phyloP scores from a whole-genome alignment of 2,888 invertebrate genomes.

The Agriopis aurantiaria region DNA sequence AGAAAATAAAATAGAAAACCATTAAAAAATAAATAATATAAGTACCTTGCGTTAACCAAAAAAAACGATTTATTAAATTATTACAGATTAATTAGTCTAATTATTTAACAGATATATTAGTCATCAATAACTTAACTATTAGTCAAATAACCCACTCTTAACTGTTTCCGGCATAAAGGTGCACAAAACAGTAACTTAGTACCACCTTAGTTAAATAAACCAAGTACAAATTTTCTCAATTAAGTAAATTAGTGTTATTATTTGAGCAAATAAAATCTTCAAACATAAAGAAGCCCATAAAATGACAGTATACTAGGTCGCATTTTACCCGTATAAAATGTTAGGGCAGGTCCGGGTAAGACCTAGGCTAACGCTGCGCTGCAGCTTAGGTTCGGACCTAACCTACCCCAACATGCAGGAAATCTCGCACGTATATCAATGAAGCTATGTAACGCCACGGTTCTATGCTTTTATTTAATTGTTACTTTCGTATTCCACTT shows the following conservation, averaged over 20 bases:
- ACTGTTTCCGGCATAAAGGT: no score
- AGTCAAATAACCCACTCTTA: no score
- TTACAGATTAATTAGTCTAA: no score
- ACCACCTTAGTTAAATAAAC: no score
- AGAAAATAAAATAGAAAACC: no score
- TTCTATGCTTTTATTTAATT: not conserved
- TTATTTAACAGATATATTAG: no score
- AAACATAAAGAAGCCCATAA: constrained; percentile 9
- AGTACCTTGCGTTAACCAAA: no score
- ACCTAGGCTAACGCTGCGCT: constrained; percentile 19
- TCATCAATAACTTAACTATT: no score
- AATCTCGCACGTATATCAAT: constrained; percentile 2
- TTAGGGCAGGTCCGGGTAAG: constrained; percentile 26
- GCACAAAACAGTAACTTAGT: no score
- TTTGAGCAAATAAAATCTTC: not conserved
- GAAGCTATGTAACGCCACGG: not conserved
- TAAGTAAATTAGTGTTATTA: not conserved
- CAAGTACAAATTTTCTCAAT: no score
- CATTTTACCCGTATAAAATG: not conserved
- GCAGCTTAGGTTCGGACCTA: constrained; percentile 22
- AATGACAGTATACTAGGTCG: not conserved
- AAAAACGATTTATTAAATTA: no score
- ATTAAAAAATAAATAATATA: no score
- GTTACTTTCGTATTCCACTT: not conserved
- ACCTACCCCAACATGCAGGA: constrained; percentile 24